phyloP scores from a whole-genome alignment of 2,888 invertebrate genomes.

The Caenorhabditis wallacei region DNA sequence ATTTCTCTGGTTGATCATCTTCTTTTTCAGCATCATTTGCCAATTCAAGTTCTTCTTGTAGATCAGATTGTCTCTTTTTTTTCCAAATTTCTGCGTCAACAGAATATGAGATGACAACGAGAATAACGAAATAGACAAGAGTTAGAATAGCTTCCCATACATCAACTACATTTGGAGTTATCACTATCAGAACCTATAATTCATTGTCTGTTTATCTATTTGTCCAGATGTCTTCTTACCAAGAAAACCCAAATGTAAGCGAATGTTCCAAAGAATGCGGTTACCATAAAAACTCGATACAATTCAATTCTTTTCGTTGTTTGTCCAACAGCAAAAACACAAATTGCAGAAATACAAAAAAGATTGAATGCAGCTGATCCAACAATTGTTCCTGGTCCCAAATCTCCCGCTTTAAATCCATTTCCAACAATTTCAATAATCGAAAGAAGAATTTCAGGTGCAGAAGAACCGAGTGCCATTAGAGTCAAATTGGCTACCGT shows the following conservation, averaged over 20 bases:
- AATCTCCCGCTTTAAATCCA: conserved; percentile 84
- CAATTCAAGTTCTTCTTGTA: conserved; percentile 62
- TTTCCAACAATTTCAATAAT: conserved; percentile 87
- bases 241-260: conserved; percentile 87
- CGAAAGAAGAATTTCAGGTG: conserved; percentile 86
- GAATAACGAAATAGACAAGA: conserved; percentile 86
- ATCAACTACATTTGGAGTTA: conserved; percentile 72
- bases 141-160: conserved; percentile 86
- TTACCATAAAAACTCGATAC: conserved; percentile 84
- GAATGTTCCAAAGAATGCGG: conserved; percentile 84
- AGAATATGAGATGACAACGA: conserved; percentile 86
- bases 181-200: conserved; percentile 67
- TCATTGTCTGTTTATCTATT: background rate
- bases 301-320: conserved; percentile 74
- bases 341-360: conserved; percentile 86
- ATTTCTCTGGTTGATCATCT: conserved; percentile 52
- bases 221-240: conserved; percentile 40
- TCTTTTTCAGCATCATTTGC: conserved; percentile 42
- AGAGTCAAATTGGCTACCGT: conserved; percentile 86
- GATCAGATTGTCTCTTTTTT: conserved; percentile 44
- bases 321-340: conserved; percentile 84
- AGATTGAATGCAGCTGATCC: conserved; percentile 87
- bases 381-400: conserved; percentile 86
- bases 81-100: conserved; percentile 84
- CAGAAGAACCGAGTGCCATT: conserved; percentile 86